These are phyloP conservation scores for Saturnia pavonia DNA, from an alignment of 2,888 invertebrate genomes.

Conservation along the genomic window DNA sequence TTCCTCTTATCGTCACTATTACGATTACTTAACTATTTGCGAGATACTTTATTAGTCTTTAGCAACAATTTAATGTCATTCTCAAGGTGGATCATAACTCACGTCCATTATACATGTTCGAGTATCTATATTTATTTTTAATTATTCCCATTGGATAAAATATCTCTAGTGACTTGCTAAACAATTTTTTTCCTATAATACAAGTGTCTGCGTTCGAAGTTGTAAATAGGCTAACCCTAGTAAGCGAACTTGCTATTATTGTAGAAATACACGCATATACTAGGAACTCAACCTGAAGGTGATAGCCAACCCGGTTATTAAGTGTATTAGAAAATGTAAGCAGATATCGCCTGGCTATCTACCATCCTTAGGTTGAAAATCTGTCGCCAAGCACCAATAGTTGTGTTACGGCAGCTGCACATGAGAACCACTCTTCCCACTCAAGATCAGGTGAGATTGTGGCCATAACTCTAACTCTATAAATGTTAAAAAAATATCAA, in stretches of 20 bases:
- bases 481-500: no score
- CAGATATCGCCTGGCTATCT: no score
- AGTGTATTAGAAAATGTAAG: no score
- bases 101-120: neutral
- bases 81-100: slow-evolving; percentile 2
- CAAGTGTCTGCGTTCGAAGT: neutral
- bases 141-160: neutral
- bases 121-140: neutral
- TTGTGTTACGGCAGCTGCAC: no score
- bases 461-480: no score
- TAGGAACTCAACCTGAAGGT: neutral
- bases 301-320: no score
- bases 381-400: no score
- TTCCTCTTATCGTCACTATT: neutral
- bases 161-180: neutral
- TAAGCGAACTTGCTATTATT: neutral
- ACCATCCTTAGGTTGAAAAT: no score
- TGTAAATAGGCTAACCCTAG: neutral
- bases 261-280: neutral
- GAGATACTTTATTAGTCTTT: neutral
- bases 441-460: no score
- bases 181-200: neutral
- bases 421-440: no score
- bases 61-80: neutral
- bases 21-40: neutral